phyloP scores from a whole-genome alignment of 1,140 invertebrate genomes.

The Ditylenchus dipsaci region DNA sequence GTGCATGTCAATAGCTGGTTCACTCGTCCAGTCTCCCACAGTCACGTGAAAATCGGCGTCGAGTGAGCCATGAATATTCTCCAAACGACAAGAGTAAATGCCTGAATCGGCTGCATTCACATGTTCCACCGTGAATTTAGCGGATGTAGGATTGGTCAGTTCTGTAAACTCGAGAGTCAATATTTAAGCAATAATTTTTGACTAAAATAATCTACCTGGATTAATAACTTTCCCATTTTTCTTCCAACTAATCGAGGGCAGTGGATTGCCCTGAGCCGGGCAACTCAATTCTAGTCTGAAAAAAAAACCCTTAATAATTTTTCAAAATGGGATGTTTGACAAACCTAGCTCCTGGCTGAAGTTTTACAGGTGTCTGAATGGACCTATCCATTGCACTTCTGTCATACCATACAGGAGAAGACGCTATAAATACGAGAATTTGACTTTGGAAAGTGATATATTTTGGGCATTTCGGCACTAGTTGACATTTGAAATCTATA shows the following conservation, averaged over 20 bases:
- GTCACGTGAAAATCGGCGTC: constrained; percentile 20
- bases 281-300: constrained; percentile 13
- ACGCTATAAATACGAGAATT: constrained; percentile 3
- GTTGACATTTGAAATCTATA: too few relatives aligned
- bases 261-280: constrained; percentile 22
- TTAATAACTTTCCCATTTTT: constrained; percentile 8
- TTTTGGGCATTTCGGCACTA: not conserved
- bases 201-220: constrained; percentile 12
- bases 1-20: not conserved
- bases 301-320: too few relatives aligned
- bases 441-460: not conserved
- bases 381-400: not conserved
- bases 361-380: not conserved
- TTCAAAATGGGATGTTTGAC: too few relatives aligned
- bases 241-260: constrained; percentile 26
- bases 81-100: constrained; percentile 60
- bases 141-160: constrained; percentile 22
- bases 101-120: constrained; percentile 55
- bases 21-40: not conserved
- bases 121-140: constrained; percentile 9
- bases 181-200: not conserved
- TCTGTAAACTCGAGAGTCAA: constrained; percentile 9
- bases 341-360: not conserved
- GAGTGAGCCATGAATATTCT: constrained; percentile 59
- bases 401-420: constrained; percentile 21